These are phyloP conservation scores for Puma concolor DNA, from an alignment of 2,113 vertebrate species.

Conservation along the genomic window DNA sequence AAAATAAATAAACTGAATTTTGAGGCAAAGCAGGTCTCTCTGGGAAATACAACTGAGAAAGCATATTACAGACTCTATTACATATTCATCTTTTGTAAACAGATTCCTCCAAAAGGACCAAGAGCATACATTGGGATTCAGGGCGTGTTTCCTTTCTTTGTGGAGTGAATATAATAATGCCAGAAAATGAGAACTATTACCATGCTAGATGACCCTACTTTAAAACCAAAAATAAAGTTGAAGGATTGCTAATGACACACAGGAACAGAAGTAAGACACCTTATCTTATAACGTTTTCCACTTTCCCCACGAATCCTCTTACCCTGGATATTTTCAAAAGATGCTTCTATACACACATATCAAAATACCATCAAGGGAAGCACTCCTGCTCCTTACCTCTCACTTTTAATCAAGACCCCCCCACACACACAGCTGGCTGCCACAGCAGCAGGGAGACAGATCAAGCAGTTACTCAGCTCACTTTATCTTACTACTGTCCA, in stretches of 20 bases:
- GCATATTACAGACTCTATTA: background rate
- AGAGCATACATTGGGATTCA: background rate
- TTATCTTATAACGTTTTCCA: background rate
- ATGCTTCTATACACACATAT: background rate
- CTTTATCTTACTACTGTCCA: background rate
- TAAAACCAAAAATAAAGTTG: slow-evolving; percentile 16
- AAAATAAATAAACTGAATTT: slow-evolving; percentile 5
- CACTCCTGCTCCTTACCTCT: background rate
- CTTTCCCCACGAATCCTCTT: background rate
- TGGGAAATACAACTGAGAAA: background rate
- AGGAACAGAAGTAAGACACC: background rate
- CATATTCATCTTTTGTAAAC: background rate
- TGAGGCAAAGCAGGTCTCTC: background rate
- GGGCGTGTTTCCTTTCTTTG: background rate
- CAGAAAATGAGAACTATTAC: background rate
- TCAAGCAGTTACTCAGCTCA: background rate
- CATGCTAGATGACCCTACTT: background rate
- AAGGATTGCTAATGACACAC: background rate
- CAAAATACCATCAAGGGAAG: background rate
- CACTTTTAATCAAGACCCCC: background rate
- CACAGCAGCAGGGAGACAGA: background rate
- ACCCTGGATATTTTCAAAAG: background rate
- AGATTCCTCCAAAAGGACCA: background rate
- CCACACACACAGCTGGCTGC: background rate
- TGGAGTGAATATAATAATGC: background rate